Conservation (phyloP, 2,113 vertebrate species). For the Naja naja region DNA sequence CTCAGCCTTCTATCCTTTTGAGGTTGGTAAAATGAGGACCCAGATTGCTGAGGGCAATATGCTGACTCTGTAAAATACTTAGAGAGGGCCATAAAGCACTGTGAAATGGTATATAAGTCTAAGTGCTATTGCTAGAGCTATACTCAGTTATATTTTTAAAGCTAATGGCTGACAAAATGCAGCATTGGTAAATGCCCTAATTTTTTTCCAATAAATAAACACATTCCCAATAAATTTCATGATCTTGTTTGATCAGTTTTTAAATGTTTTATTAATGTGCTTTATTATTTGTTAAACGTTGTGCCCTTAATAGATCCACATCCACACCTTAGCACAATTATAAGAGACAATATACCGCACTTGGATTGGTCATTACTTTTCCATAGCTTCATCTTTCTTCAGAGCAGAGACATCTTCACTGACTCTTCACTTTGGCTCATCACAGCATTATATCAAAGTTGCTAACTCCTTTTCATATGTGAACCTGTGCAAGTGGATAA, state of each 20-base stretch:
- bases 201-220: neutral
- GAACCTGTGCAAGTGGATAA: neutral
- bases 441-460: neutral
- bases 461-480: neutral
- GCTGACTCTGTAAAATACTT: neutral
- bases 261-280: neutral
- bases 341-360: neutral
- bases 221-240: neutral
- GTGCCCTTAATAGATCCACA: neutral
- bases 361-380: neutral
- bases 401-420: neutral
- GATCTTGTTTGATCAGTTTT: neutral
- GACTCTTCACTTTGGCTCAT: neutral
- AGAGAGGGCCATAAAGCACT: neutral
- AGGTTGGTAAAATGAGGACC: neutral
- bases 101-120: neutral
- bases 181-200: neutral
- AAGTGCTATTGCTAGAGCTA: neutral
- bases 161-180: neutral
- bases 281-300: neutral
- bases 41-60: neutral
- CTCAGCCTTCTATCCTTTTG: neutral
- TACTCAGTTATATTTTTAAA: neutral
- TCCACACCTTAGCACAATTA: neutral
- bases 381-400: neutral